phyloP scores from a whole-genome alignment of 2,113 vertebrate species.

The Scytalopus superciliaris region DNA sequence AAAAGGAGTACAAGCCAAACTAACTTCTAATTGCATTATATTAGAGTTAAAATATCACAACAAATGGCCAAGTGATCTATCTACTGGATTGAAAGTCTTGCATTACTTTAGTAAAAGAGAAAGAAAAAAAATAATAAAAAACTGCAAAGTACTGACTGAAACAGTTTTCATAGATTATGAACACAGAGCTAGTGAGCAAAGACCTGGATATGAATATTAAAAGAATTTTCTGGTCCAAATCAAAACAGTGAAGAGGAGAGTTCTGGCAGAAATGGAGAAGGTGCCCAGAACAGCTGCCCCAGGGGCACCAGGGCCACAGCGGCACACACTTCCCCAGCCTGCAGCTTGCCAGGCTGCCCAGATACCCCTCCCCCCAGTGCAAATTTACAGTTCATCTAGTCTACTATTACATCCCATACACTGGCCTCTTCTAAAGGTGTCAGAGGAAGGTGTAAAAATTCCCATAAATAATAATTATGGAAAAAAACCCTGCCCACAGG shows the following conservation, averaged over 20 bases:
- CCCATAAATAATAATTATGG: constrained; percentile 50
- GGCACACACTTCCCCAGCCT: background rate
- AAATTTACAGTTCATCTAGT: background rate
- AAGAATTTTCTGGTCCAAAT: background rate
- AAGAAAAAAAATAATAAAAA: background rate
- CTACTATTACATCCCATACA: background rate
- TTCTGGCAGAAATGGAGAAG: background rate
- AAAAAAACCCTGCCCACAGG: background rate
- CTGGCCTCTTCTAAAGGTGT: background rate
- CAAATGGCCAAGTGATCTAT: background rate
- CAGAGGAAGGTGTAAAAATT: constrained; percentile 19
- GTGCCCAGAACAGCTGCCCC: no score
- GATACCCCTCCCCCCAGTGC: background rate
- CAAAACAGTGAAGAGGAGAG: background rate
- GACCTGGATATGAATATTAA: background rate
- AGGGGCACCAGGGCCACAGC: fast-evolving
- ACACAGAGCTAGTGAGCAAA: background rate
- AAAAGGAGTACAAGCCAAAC: background rate
- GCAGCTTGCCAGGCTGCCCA: background rate
- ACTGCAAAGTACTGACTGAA: background rate
- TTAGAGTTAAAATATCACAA: background rate
- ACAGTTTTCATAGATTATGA: background rate
- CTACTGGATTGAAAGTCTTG: background rate
- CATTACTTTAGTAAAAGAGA: background rate
- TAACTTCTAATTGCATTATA: background rate